A percentile compares a stretch with the other conserved stretches of the same genome.
These are phyloP conservation scores for Anhinga rufa DNA, from an alignment of 2,113 vertebrate species.

Conservation along the genomic window DNA sequence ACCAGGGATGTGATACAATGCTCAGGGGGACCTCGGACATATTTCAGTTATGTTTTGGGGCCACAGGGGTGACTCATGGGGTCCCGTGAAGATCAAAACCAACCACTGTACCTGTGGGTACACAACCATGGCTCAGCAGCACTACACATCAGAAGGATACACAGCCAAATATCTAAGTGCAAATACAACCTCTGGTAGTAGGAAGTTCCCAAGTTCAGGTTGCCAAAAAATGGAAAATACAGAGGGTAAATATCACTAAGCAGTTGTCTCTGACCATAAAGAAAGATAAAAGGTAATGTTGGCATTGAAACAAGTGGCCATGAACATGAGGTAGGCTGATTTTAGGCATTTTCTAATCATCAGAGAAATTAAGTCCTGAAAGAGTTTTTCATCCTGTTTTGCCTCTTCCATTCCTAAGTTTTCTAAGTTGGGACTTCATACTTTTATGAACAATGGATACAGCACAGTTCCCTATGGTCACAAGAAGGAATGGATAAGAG, in stretches of 20 bases:
- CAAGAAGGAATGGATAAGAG: background rate
- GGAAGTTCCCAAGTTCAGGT: background rate
- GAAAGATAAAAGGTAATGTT: background rate
- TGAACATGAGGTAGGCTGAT: background rate
- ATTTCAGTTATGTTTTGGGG: background rate
- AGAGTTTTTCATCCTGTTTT: background rate
- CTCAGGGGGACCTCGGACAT: fast-evolving
- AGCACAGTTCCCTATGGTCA: background rate
- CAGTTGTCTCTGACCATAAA: background rate
- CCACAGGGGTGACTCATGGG: background rate
- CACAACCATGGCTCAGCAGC: background rate
- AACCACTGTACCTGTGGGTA: background rate
- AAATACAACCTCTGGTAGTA: background rate
- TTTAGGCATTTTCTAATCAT: background rate
- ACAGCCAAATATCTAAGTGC: background rate
- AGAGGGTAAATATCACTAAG: background rate
- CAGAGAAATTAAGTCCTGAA: background rate
- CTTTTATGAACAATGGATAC: background rate
- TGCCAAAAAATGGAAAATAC: background rate
- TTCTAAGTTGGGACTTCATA: background rate
- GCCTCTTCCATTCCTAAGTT: background rate
- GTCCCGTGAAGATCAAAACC: background rate
- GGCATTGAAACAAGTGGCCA: background rate
- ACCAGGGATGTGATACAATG: background rate
- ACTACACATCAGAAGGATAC: background rate